These are phyloP conservation scores for Chauna torquata DNA, from an alignment of 2,113 vertebrate genomes.

Conservation along the genomic window DNA sequence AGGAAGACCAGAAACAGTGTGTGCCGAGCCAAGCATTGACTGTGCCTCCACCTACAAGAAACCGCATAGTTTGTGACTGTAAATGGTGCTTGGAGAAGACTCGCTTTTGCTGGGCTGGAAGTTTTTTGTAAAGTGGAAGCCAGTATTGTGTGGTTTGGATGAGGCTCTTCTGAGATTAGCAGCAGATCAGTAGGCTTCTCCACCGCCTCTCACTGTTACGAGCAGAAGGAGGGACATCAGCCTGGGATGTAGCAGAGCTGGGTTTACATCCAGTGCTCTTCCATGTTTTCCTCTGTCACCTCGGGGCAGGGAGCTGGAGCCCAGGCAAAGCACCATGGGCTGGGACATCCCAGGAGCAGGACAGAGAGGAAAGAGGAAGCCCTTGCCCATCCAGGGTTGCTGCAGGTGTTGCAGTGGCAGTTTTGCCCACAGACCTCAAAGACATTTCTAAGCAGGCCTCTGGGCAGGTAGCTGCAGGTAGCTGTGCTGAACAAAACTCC, in stretches of 20 bases:
- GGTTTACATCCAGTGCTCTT: not conserved
- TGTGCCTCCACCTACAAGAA: slow-evolving; percentile 30
- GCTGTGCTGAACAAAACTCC: not conserved
- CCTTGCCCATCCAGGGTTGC: not conserved
- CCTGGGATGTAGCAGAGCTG: not conserved
- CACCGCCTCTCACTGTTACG: not conserved
- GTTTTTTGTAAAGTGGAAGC: slow-evolving; percentile 21
- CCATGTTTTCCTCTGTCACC: not conserved
- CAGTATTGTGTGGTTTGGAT: slow-evolving; percentile 37
- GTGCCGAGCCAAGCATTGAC: not conserved
- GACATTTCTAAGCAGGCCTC: not conserved
- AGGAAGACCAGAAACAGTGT: not conserved
- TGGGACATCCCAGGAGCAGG: not conserved
- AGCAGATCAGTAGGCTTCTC: slow-evolving; percentile 40
- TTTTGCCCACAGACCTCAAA: not conserved
- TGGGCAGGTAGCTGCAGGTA: accelerated
- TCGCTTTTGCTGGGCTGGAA: not conserved
- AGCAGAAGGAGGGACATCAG: not conserved
- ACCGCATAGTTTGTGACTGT: not conserved
- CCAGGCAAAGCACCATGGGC: not conserved
- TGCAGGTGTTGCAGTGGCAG: not conserved
- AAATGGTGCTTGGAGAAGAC: not conserved
- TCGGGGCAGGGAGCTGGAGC: not conserved
- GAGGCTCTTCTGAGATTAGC: not conserved
- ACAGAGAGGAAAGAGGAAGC: not conserved